Evolutionary conservation across 1,140 invertebrate genomes (phyloP).

Genomic region (Drosophila pallidifrons): DNA sequence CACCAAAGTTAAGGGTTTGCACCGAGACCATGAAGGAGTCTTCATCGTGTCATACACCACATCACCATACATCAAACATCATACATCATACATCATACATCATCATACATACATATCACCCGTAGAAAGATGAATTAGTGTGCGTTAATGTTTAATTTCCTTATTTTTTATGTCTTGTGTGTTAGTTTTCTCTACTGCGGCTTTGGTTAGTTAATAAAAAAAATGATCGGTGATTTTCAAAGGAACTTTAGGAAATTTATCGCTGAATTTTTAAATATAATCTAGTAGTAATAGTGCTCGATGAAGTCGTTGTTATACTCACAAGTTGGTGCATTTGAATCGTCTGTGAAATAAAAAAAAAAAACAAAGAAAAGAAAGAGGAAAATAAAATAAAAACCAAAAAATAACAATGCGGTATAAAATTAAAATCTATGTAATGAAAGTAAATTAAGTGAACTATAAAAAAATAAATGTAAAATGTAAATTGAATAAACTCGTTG

Average conservation of each 20-base stretch:
- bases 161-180: too few relatives aligned
- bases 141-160: background rate
- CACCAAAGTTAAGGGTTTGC: conserved; percentile 30
- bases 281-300: background rate
- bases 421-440: background rate
- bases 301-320: conserved; percentile 45
- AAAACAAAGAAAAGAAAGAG: conserved; percentile 7
- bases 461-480: background rate
- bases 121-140: conserved; percentile 14
- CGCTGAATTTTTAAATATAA: too few relatives aligned
- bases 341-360: conserved; percentile 54
- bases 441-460: background rate
- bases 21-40: conserved; percentile 20
- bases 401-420: background rate
- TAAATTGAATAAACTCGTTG: too few relatives aligned
- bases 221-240: background rate
- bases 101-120: background rate
- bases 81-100: too few relatives aligned
- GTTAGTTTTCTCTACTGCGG: too few relatives aligned
- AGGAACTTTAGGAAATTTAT: too few relatives aligned
- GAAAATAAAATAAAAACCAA: conserved; percentile 4
- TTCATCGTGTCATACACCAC: conserved; percentile 22
- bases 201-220: background rate
- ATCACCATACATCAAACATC: background rate
- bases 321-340: conserved; percentile 64